Evolutionary conservation across 1,140 invertebrate genomes (phyloP), one percentile per base, ranked within the genome.

Genomic region (Anoplophora glabripennis): DNA sequence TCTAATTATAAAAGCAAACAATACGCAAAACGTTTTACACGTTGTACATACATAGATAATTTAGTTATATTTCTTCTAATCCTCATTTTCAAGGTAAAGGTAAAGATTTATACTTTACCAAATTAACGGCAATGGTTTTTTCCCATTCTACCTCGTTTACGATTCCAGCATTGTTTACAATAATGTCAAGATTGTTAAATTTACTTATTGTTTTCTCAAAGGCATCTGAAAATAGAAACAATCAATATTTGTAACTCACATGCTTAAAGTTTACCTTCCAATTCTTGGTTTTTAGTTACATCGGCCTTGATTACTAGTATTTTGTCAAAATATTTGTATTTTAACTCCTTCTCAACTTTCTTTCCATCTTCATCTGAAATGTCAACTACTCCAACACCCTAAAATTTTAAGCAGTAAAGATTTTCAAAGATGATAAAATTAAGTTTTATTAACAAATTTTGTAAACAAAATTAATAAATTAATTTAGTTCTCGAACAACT

Each of bases 91-190:
- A 49, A 28, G 21, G 4, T 28, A 17, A 51, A 36, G 4, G 33
- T 28, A 35, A 51, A 17, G 37, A 9, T n/a, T n/a, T 12, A 34
- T 34, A 5, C 14, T 12, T 77, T 68, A 81, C 80, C 55, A 81
- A 63, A 63, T 82, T 81, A n/a, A 81, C 73, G 14, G 73, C 69
- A 15, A 81, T 73, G 66, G 77, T 72, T 46, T 62, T 69, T 55
- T 80, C 74, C 77, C 78, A 80, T 45, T 72, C 66, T 48, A 72
- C 64, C 53, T 81, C 80, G 36, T 79, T 73, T 12, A 80, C 61
- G 48, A 81, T 76, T 37, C 78, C 75, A 52, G 80, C 79, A 57
- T 79, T 78, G 38, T 82, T 80, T 7, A 80, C 68, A 0, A 82
- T 73, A 34, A 83, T 78, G 57, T 83, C 79, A 7, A 79, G 17